phyloP scores from a whole-genome alignment of 1,140 invertebrate species.

The Hycleus phaleratus region DNA sequence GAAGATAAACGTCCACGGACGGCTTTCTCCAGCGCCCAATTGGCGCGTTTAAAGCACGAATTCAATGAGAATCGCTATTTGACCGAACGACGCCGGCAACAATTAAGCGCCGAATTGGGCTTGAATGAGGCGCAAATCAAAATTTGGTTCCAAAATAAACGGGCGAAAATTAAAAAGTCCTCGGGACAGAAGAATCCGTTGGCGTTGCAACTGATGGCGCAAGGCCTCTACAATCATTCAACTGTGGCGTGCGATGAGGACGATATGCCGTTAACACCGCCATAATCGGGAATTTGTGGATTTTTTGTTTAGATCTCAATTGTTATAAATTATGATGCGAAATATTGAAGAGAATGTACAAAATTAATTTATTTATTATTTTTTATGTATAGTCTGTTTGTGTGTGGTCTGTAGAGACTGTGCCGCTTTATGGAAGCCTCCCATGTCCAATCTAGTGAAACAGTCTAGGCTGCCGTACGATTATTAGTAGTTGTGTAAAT shows the following conservation, averaged over 20 bases:
- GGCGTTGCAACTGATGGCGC: conserved; percentile 83
- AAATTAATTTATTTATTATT: conserved; percentile 9
- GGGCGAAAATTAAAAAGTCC: conserved; percentile 91
- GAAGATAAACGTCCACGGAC: conserved; percentile 95
- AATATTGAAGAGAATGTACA: neutral
- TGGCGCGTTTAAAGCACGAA: conserved; percentile 84
- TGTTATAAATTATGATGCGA: too few relatives aligned
- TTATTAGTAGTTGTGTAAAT: conserved; percentile 3
- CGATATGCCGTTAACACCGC: conserved; percentile 43
- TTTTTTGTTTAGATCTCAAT: too few relatives aligned
- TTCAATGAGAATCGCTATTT: conserved; percentile 88
- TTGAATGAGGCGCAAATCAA: conserved; percentile 95
- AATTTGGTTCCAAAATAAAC: conserved; percentile 93
- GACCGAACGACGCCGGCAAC: conserved; percentile 79
- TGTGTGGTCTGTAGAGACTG: too few relatives aligned
- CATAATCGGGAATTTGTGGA: neutral
- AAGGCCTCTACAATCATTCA: conserved; percentile 84
- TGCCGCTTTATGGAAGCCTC: too few relatives aligned
- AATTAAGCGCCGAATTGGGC: conserved; percentile 75
- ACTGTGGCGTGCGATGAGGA: conserved; percentile 70
- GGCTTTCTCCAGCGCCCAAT: conserved; percentile 92
- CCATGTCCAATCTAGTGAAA: too few relatives aligned
- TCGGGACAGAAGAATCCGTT: conserved; percentile 75
- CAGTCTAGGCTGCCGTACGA: too few relatives aligned
- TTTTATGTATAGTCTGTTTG: neutral